Evolutionary conservation across 2,113 vertebrate species (phyloP), one percentile per base, ranked within the genome.

Genomic region (Centropus unirufus): DNA sequence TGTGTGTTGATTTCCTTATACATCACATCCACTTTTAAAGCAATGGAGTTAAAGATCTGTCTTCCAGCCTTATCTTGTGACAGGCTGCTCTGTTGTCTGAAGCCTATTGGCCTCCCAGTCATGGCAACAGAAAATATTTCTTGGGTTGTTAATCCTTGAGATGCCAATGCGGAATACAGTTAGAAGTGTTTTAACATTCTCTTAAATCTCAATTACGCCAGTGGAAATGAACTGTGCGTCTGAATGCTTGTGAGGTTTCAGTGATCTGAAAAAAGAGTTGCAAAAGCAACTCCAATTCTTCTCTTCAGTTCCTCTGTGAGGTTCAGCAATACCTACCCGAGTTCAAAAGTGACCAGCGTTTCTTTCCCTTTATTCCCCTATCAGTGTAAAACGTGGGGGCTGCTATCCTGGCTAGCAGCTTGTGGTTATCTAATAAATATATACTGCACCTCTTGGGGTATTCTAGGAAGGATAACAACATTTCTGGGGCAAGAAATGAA

Each of bases 261-360:
- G 40, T 83, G 22, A 29, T n/a, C 55, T 72, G 66, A 83, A 72
- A 0, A 7, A 67, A 68, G 20, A 24, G 8, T 42, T 62, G 66
- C 36, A 61, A 84, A 95, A 72, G 9, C 32, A 82, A 47, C 61
- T 74, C 18, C 22, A 75, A 46, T 91, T 75, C 34, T 72, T 81
- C 49, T 69, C 18, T 44, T 18, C 34, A 66, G 16, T 51, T 78
- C 52, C 32, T 11, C 47, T 64, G 0, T 0, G 1, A 68, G 36
- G 21, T n/a, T 81, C 34, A 34, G 21, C 18, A 58, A 11, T 24
- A 27, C 14, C 63, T 84, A 54, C 9, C 3, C 0, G 4, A 49
- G 13, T 46, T 66, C 58, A 54, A 14, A 83, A 73, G 40, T 11
- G 29, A n/a, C 11, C 9, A 83, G 39, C 14, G 4, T 57, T 54